Percentiles rank a stretch among this genome's conserved stretches.
Conservation (phyloP, 2,888 invertebrate genomes). For the Aelia acuminata region DNA sequence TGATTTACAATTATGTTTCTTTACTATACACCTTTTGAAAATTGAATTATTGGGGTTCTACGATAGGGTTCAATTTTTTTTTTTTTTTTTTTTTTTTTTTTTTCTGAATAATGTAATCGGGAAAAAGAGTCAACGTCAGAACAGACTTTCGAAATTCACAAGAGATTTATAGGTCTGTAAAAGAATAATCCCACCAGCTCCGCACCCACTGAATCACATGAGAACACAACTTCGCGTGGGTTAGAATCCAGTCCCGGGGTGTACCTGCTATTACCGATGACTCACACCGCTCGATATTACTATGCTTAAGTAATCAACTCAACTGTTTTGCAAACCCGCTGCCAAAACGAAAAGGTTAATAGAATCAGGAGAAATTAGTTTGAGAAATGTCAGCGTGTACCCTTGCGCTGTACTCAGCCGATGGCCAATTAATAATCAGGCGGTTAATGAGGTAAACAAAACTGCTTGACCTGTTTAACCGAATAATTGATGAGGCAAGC, state of each 20-base stretch:
- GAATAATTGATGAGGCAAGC: neutral
- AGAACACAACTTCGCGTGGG: neutral
- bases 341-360: neutral
- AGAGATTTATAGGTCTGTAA: neutral
- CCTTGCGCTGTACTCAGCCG: neutral
- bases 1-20: no score
- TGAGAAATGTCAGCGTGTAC: neutral
- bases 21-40: no score
- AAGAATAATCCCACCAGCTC: neutral
- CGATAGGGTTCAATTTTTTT: no score
- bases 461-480: neutral
- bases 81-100: no score
- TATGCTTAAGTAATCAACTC: neutral
- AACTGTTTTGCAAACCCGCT: neutral
- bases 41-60: no score
- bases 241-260: neutral
- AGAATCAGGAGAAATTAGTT: slow-evolving; percentile 14
- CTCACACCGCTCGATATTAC: neutral
- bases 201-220: neutral
- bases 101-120: no score
- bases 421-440: neutral
- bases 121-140: no score
- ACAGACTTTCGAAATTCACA: neutral
- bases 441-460: slow-evolving; percentile 1
- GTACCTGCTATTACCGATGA: neutral